Conservation (phyloP, 2,797 vertebrate genomes). For the Carduelis carduelis region DNA sequence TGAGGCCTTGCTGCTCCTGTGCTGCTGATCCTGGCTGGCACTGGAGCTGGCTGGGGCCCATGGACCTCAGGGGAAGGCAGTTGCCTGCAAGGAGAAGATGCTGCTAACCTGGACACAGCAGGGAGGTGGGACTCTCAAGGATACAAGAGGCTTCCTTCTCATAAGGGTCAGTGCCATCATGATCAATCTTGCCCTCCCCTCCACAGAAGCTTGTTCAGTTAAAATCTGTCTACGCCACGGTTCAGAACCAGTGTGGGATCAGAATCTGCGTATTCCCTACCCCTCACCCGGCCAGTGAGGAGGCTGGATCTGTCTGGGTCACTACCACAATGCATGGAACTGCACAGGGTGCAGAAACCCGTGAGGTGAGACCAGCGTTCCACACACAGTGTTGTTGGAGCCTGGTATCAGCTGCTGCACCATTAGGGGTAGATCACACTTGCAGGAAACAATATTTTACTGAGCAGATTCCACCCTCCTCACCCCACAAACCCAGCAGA, state of each 20-base stretch:
- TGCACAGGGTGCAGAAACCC: neutral
- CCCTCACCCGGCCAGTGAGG: rapidly evolving
- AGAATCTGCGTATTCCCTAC: neutral
- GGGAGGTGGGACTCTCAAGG: neutral
- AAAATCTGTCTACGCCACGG: neutral
- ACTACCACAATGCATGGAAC: neutral
- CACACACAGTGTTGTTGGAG: neutral
- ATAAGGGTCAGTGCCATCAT: neutral
- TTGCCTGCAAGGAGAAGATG: neutral
- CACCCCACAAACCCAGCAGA: neutral
- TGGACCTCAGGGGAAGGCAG: neutral
- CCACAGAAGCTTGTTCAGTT: neutral
- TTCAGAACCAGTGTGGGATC: neutral
- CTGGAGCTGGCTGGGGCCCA: neutral
- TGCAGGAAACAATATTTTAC: neutral
- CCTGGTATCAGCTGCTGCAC: neutral
- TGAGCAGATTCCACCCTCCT: neutral
- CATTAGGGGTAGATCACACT: neutral
- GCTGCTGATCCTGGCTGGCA: neutral
- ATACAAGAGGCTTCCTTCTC: neutral
- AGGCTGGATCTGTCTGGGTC: neutral
- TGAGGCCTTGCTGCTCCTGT: neutral
- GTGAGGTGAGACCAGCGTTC: neutral
- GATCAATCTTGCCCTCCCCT: neutral
- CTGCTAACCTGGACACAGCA: neutral